Base-by-base conservation (phyloP, 2,888 invertebrate genomes). In the Patella depressa region DNA sequence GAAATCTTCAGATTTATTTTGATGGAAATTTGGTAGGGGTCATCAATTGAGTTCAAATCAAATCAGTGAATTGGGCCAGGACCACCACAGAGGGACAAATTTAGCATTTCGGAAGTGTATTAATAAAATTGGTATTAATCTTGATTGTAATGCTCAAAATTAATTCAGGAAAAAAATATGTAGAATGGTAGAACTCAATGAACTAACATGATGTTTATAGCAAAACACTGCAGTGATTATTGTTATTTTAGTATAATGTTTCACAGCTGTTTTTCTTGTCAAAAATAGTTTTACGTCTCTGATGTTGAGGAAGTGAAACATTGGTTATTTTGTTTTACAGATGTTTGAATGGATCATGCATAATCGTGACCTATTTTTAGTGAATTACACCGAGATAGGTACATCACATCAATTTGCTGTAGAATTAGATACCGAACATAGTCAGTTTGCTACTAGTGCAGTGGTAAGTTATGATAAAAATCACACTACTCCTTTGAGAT, bases 261-360 rank as follows among this genome's bases (percentile, higher is more conserved):
- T 19, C 19, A 71, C 29, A 54, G 17, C 24, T 54, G 14, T 59
- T 34, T 71, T 65, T 72, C 17, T 11, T 75, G 9, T 70, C 29
- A 17, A 11, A 71, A 14, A 24, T 72, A 45, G 15, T 53, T 71
- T 65, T 15, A 45, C 12, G 7, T n/a, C 14, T 19, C 0, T 65
- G 45, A 45, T 45, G 45, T 9, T 45, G 9, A 45, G 45, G 19
- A 7, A 65, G 14, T 65, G 19, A 65, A 65, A 12, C 19, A 19
- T 55, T 14, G 1, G 24, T 54, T 74, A 15, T 19, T 73, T 59
- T 65, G 71, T 75, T 65, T 84, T 87, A 29, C 93, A 97, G 95
- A 98, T 98, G 97, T 95, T 98, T 90, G 97, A 98, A 90, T 98
- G 98, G 98, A 97, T 98, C 83, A 95, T 96, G 87, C 97, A 97